Percentiles rank a stretch among this genome's conserved stretches.
phyloP scores from a whole-genome alignment of 2,888 invertebrate species.

The Apomyelois bistriatella region DNA sequence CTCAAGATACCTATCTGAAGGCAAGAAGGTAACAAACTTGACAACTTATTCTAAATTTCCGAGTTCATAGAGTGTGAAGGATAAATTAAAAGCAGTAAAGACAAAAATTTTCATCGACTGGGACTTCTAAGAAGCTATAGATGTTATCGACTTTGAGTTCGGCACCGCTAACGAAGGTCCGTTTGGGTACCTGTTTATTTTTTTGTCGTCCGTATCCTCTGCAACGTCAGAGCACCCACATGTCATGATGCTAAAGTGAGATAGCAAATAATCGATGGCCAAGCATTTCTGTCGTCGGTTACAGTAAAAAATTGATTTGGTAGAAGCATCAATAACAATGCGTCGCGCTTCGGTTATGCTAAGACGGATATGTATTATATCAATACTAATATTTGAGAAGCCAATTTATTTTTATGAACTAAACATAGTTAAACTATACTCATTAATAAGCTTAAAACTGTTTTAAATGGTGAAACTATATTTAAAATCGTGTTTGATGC shows the following conservation, averaged over 20 bases:
- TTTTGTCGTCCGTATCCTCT: slow-evolving; percentile 43
- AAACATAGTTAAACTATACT: too few species aligned
- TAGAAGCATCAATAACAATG: slow-evolving; percentile 1
- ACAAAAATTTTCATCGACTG: slow-evolving; percentile 56
- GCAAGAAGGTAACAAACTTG: slow-evolving; percentile 50
- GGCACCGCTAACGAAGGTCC: slow-evolving; percentile 70
- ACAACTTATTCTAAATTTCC: slow-evolving; percentile 60
- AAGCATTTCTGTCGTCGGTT: slow-evolving; percentile 41
- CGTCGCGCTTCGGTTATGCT: neutral
- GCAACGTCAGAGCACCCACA: slow-evolving; percentile 48
- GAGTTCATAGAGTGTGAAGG: slow-evolving; percentile 64
- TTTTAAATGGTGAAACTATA: too few species aligned
- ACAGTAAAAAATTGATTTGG: slow-evolving; percentile 6
- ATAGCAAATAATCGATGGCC: slow-evolving; percentile 68
- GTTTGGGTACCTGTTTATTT: slow-evolving; percentile 63
- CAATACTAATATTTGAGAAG: neutral
- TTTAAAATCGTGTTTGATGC: too few species aligned
- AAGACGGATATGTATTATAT: neutral
- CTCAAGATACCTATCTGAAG: slow-evolving; percentile 52
- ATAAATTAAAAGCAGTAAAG: slow-evolving; percentile 60
- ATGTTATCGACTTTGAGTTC: slow-evolving; percentile 65
- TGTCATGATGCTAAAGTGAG: slow-evolving; percentile 53
- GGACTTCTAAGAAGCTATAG: slow-evolving; percentile 70
- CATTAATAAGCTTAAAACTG: too few species aligned
- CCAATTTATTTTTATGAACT: neutral